Evolutionary conservation across 2,797 vertebrate genomes (phyloP).

Genomic region (Microctenopoma lineatum): DNA sequence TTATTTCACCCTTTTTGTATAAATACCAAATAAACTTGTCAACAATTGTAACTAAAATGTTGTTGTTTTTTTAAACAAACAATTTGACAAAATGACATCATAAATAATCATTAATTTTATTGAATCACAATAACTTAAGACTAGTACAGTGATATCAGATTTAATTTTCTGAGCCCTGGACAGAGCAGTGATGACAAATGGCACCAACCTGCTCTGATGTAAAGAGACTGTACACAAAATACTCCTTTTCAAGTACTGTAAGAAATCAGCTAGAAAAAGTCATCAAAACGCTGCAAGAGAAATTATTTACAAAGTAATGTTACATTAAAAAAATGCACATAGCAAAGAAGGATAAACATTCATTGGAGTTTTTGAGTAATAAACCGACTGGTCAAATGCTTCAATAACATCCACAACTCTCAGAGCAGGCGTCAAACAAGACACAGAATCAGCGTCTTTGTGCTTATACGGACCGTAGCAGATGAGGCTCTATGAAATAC

Average conservation of each 20-base stretch:
- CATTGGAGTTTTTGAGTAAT: conserved; percentile 86
- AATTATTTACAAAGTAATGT: conserved; percentile 96
- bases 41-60: conserved; percentile 37
- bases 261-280: conserved; percentile 97
- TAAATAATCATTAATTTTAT: conserved; percentile 99
- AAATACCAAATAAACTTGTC: conserved; percentile 83
- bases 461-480: conserved; percentile 81
- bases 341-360: conserved; percentile 90
- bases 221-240: conserved; percentile 96
- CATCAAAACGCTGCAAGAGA: conserved; percentile 93
- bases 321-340: conserved; percentile 93
- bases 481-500: conserved; percentile 77
- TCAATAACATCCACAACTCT: conserved; percentile 74
- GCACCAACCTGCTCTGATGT: conserved; percentile 84
- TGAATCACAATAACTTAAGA: conserved; percentile 99
- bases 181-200: conserved; percentile 86
- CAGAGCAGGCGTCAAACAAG: conserved; percentile 79
- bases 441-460: conserved; percentile 77
- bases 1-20: conserved; percentile 79
- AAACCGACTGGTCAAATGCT: conserved; percentile 81
- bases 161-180: conserved; percentile 85
- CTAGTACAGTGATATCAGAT: conserved; percentile 95
- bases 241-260: conserved; percentile 93
- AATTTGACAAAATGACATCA: conserved; percentile 55
- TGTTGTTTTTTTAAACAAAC: conserved; percentile 8